Conservation (phyloP, 1,140 invertebrate genomes). For the Heterodera carotae region DNA sequence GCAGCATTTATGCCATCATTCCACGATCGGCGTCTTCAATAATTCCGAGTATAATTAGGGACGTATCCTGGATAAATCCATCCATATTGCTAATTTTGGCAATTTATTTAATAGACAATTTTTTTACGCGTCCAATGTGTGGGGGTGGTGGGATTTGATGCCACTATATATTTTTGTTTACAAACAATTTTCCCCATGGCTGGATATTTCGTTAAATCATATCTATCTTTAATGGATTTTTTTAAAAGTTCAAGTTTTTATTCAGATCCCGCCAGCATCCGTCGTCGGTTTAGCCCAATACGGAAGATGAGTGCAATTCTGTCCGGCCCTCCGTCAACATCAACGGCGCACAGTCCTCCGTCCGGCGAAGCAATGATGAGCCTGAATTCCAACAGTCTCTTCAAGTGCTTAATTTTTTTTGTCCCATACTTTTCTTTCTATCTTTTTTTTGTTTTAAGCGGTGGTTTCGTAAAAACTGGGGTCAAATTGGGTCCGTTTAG, state of each 20-base stretch:
- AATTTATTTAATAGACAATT: no score
- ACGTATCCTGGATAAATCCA: not conserved
- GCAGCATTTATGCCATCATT: not conserved
- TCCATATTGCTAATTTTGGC: no score
- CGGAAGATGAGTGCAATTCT: constrained; percentile 3
- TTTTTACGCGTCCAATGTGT: no score
- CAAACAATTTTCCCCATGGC: no score
- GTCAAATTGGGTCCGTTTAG: no score
- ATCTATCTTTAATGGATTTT: not conserved
- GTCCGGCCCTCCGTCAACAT: not conserved
- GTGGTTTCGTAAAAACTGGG: no score
- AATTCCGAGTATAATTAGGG: not conserved
- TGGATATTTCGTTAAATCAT: no score
- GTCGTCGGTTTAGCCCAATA: not conserved
- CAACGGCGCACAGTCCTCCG: not conserved
- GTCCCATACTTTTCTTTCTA: no score
- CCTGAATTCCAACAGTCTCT: constrained; percentile 6
- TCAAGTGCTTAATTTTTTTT: no score
- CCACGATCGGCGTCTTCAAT: not conserved
- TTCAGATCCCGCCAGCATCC: not conserved
- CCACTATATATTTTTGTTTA: no score
- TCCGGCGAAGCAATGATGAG: not conserved
- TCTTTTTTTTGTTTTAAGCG: no score
- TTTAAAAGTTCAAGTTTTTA: not conserved
- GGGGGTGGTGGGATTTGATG: no score